phyloP scores from a whole-genome alignment of 2,888 invertebrate species.

The Spodoptera exigua region DNA sequence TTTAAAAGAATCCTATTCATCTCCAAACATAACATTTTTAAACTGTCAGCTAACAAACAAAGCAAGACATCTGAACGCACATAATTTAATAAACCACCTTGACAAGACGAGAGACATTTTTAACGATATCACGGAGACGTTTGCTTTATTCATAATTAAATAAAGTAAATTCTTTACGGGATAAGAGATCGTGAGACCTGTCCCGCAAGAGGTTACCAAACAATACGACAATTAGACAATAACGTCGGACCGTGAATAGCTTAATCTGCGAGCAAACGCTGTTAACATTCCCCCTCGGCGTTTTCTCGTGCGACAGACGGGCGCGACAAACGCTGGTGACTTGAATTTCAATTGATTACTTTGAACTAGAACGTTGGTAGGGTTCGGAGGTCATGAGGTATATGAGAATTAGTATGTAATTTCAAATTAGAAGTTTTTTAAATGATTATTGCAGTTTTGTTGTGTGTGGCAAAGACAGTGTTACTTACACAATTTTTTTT shows the following conservation, averaged over 20 bases:
- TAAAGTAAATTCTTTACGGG: conserved; percentile 54
- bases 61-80: conserved; percentile 22
- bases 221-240: conserved; percentile 85
- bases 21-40: neutral
- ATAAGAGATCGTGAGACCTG: conserved; percentile 43
- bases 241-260: conserved; percentile 75
- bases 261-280: conserved; percentile 77
- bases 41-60: conserved; percentile 1
- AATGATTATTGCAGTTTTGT: no score
- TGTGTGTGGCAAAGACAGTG: no score
- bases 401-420: no score
- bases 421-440: no score
- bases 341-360: conserved; percentile 33
- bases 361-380: neutral
- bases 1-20: no score
- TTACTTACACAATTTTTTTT: no score
- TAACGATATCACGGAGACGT: conserved; percentile 28
- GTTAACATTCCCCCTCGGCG: conserved; percentile 67
- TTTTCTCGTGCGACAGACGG: conserved; percentile 54
- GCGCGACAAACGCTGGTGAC: conserved; percentile 45
- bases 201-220: conserved; percentile 67
- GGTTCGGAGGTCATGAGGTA: no score
- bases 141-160: conserved; percentile 42
- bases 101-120: conserved; percentile 15
- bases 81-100: conserved; percentile 30